Evolutionary conservation across 2,888 invertebrate species (phyloP), one percentile per base, ranked within the genome.

Genomic region (Amblyteles armatorius): DNA sequence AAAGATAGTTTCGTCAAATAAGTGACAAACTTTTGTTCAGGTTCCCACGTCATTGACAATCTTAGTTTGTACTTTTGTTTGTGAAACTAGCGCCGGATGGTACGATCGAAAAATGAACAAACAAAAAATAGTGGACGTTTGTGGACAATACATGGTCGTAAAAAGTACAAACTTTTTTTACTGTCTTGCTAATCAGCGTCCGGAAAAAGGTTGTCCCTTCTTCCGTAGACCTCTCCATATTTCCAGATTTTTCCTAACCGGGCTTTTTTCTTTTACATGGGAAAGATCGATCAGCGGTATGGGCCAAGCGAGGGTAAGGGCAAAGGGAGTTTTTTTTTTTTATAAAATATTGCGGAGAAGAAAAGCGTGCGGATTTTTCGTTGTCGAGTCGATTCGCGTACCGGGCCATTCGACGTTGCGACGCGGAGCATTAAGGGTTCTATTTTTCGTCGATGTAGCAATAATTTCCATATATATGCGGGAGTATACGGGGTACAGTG

Each of bases 391-490:
- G 33, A 26, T 78, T 78, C 65, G 73, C 74, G 78, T 77, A 44
- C 44, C 3, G 82, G 50, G 82, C 9, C 3, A 65, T 82, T 85
- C 85, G 83, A 84, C 81, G 82, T 87, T 87, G 85, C 82, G 82
- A 82, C 65, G 13, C 44, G 82, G 80, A 84, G 82, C 86, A 88
- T 89, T 87, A 87, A 88, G 86, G 87, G 85, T 86, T 71, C 86
- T 81, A 88, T 88, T 89, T 90, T 90, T 90, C 84, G 87, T 81
- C 83, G 89, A 88, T 87, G 89, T 87, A 82, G 88, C 87, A 88
- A 90, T 89, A 89, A 91, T 90, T 91, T 90, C 87, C 89, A 88
- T 89, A 88, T 86, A 86, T 86, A 85, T 85, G 71, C 81, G 67
- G 79, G 55, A 72, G 52, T 68, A 33, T 48, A 50, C n/a, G 63